Base-by-base conservation (phyloP, 2,888 invertebrate genomes). In the Coelinius sp. region DNA sequence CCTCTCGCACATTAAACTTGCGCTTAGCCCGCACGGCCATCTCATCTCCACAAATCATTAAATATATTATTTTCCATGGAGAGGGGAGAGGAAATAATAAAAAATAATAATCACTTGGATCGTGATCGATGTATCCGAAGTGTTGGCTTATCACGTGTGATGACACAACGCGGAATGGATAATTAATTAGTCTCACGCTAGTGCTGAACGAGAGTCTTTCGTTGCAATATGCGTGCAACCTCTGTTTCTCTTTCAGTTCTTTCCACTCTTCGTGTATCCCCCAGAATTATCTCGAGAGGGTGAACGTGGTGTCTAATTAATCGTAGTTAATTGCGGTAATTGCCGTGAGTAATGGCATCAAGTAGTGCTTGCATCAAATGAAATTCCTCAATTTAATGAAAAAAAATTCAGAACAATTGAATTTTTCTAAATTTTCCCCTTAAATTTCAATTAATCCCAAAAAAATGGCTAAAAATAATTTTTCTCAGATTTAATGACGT, bases 301-400 rank as follows among this genome's bases (percentile, higher is more conserved):
- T 63, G 22, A 59, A 69, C 62, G 71, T 69, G 72, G 71, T 72
- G 78, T 77, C 78, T 83, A 82, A 83, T 83, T 83, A 81, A 82
- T 83, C 79, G 74, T 76, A 74, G 77, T 80, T 83, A 82, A 83
- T 83, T 83, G 79, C 80, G 78, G 78, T 81, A 83, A 83, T 83
- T 81, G 78, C 75, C 77, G 66, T 73, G 71, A 78, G 79, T 77
- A 80, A 82, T 78, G 75, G 76, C 74, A 82, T 81, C 76, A 75
- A 75, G 69, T 75, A 52, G 59, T 27, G 49, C 74, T 65, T 75
- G 75, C 59, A 64, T 68, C 64, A 68, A 68, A 25, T 46, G 24
- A 52, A 41, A 38, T 66, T 73, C 63, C 64, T 72, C 62, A 65
- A 59, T 67, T 17, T 38, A 25, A 38, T 20, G n/a, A 41, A 41